These are phyloP conservation scores for Synanthedon formicaeformis DNA, from an alignment of 2,888 invertebrate species.

Conservation along the genomic window DNA sequence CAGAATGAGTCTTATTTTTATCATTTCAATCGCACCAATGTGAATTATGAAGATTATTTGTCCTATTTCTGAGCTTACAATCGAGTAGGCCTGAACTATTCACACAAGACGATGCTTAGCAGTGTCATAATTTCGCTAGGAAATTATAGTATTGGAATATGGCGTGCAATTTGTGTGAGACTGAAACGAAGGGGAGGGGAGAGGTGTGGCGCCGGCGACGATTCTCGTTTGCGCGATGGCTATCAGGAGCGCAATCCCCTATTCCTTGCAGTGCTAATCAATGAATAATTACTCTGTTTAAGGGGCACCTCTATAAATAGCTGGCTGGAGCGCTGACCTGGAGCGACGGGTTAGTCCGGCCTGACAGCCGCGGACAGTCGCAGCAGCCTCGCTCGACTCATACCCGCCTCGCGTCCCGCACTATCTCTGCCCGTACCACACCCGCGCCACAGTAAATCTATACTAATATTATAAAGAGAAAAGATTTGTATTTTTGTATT, in stretches of 20 bases:
- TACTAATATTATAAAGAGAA: too few relatives aligned
- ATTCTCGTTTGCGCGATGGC: slow-evolving; percentile 66
- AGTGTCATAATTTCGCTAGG: too few relatives aligned
- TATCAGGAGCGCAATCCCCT: slow-evolving; percentile 69
- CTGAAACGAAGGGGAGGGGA: slow-evolving; percentile 14
- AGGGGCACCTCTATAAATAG: slow-evolving; percentile 71
- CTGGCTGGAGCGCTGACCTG: slow-evolving; percentile 70
- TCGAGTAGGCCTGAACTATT: too few relatives aligned
- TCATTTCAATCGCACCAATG: too few relatives aligned
- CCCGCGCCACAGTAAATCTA: slow-evolving; percentile 4
- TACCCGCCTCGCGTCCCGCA: slow-evolving; percentile 14
- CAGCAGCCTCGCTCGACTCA: slow-evolving; percentile 42
- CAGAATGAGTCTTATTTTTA: too few relatives aligned
- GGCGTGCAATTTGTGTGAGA: slow-evolving; percentile 11
- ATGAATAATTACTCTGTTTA: slow-evolving; percentile 72
- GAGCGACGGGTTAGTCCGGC: slow-evolving; percentile 70
- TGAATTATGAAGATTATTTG: too few relatives aligned
- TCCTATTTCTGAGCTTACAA: too few relatives aligned
- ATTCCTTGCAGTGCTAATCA: slow-evolving; percentile 71
- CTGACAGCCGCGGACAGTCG: slow-evolving; percentile 63
- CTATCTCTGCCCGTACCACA: slow-evolving; percentile 14
- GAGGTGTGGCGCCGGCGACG: slow-evolving; percentile 54
- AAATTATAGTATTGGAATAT: not conserved
- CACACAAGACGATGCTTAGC: too few relatives aligned
- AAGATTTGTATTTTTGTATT: too few relatives aligned